Evolutionary conservation across 2,113 vertebrate species (phyloP), one percentile per base, ranked within the genome.

Genomic region (Eurystomus gularis): DNA sequence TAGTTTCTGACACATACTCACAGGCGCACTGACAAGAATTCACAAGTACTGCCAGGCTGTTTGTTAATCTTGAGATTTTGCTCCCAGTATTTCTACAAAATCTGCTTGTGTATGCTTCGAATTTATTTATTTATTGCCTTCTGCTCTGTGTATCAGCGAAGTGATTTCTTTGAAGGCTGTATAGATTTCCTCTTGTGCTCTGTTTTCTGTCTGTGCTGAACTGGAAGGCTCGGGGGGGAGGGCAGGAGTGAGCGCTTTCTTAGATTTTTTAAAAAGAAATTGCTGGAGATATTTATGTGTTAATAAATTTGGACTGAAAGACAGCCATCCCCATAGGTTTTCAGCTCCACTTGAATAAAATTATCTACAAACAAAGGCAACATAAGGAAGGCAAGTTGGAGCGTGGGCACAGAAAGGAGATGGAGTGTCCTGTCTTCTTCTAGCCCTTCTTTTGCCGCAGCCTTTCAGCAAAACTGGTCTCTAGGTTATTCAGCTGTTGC

Each of bases 111-210:
- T 54, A 25, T 60, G 60, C 54, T 33, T 44, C 10, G 48, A 46
- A 88, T 62, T 72, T 72, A 88, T 73, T 73, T 86, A 73, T 94
- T 91, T 61, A 52, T 52, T 61, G 70, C 81, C 71, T 69, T 54
- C 65, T 82, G 76, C 55, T 86, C 76, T 35, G 44, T 64, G 70
- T 20, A 51, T 28, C 60, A 70, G 81, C 44, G 39, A 58, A 86
- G 49, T 17, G 49, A 33, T 88, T 64, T 42, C 49, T 86, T 86
- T 51, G 44, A 75, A 82, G 71, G 24, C n/a, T 73, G 16, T 48
- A 28, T 44, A 26, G 60, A 69, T 89, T 73, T 88, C 61, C 65
- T 88, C 54, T 52, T 18, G 10, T 31, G 64, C 75, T 93, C 71
- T 82, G 60, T 1, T 52, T 86, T 90, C 39, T 40, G 16, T 55